A percentile compares a stretch with the other conserved stretches of the same genome.
Evolutionary conservation across 2,888 invertebrate species (phyloP).

Genomic region (Pyrochroa serraticornis): DNA sequence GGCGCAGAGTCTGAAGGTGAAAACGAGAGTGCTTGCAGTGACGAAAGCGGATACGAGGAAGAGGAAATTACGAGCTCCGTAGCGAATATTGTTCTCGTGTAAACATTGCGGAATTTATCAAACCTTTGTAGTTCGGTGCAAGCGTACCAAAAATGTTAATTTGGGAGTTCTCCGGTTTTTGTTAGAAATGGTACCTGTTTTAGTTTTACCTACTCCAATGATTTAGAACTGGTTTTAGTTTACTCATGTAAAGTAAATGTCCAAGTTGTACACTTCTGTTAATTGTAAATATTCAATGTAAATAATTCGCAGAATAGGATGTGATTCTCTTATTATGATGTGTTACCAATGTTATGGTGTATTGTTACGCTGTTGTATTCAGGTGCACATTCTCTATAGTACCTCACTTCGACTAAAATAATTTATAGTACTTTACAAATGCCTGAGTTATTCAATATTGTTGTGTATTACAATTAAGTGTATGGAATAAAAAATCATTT

Average conservation of each 20-base stretch:
- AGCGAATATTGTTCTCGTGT: conserved; percentile 54
- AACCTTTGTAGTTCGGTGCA: too few species aligned
- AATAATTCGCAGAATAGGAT: conserved; percentile 27
- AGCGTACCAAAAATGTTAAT: too few species aligned
- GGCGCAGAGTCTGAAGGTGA: conserved; percentile 58
- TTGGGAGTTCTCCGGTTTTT: not conserved
- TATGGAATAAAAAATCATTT: too few species aligned
- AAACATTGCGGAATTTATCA: conserved; percentile 21
- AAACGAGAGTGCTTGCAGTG: conserved; percentile 81
- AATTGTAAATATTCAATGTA: conserved; percentile 15
- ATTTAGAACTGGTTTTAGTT: conserved; percentile 22
- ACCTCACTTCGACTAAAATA: conserved; percentile 22
- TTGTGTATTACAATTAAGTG: too few species aligned
- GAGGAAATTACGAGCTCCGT: conserved; percentile 61
- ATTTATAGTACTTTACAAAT: conserved; percentile 7
- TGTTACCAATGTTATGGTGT: conserved; percentile 32
- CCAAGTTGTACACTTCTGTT: conserved; percentile 3
- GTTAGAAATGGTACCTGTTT: conserved; percentile 4
- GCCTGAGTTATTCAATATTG: too few species aligned
- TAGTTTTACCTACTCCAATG: not conserved
- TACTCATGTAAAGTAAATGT: conserved; percentile 19
- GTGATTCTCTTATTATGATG: conserved; percentile 29
- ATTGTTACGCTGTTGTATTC: conserved; percentile 26
- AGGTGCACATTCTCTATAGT: conserved; percentile 29
- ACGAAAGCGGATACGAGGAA: conserved; percentile 92